phyloP scores from a whole-genome alignment of 2,113 vertebrate genomes.

The Labrus mixtus region DNA sequence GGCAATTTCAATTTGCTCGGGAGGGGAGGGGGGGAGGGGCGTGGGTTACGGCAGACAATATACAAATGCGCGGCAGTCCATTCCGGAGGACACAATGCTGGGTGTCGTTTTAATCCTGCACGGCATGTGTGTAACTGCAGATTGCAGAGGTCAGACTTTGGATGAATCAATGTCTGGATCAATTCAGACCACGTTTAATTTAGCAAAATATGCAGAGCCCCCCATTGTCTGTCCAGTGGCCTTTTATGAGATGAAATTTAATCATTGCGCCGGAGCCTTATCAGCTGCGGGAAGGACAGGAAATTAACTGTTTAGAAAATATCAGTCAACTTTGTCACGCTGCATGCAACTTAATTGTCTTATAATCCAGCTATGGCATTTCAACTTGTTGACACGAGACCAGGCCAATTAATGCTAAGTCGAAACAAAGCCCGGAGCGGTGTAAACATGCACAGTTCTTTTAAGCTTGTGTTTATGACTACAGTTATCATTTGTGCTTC shows the following conservation, averaged over 20 bases:
- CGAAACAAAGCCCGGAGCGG: slow-evolving; percentile 21
- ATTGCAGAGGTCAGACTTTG: slow-evolving; percentile 53
- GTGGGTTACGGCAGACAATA: background rate
- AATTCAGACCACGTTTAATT: slow-evolving; percentile 58
- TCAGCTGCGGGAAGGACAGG: slow-evolving; percentile 47
- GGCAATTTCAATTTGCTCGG: slow-evolving; percentile 43
- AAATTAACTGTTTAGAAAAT: slow-evolving; percentile 67
- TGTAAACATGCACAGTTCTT: slow-evolving; percentile 32
- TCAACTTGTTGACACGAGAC: slow-evolving; percentile 54
- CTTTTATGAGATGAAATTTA: slow-evolving; percentile 55
- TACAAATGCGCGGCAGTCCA: slow-evolving; percentile 3
- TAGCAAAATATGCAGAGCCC: slow-evolving; percentile 30
- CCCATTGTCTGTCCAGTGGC: slow-evolving; percentile 45
- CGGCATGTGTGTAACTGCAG: slow-evolving; percentile 35
- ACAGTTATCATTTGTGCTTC: slow-evolving; percentile 28
- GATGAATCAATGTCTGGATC: slow-evolving; percentile 60
- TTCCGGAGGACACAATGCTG: slow-evolving; percentile 16
- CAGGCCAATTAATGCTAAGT: slow-evolving; percentile 29
- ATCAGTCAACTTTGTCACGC: slow-evolving; percentile 56
- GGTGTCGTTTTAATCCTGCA: slow-evolving; percentile 13
- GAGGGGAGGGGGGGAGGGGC: too few species aligned
- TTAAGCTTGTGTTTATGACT: slow-evolving; percentile 28
- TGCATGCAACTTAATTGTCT: slow-evolving; percentile 49
- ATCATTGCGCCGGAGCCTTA: slow-evolving; percentile 55
- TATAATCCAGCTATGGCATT: slow-evolving; percentile 46